Percentiles rank a stretch among this genome's conserved stretches.
phyloP scores from a whole-genome alignment of 2,113 vertebrate species.

The human (Homo sapiens) region DNA sequence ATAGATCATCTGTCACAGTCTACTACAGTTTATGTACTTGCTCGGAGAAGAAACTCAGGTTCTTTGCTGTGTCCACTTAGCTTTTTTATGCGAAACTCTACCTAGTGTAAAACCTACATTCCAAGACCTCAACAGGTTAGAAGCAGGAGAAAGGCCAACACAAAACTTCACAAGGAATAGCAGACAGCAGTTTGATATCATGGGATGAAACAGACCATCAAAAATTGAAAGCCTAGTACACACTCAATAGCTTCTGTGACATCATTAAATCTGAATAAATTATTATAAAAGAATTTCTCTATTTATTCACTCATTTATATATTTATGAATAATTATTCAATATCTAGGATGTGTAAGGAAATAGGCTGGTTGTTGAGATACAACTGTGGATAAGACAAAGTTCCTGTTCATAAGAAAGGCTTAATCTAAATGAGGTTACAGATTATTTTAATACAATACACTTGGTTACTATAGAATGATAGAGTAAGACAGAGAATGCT shows the following conservation, averaged over 20 bases:
- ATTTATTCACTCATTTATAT: too few species aligned
- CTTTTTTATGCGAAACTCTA: background rate
- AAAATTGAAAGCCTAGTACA: background rate
- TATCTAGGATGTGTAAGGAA: background rate
- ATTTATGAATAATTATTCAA: background rate
- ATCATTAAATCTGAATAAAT: background rate
- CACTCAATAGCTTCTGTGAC: background rate
- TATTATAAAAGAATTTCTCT: too few species aligned
- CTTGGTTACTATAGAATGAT: background rate
- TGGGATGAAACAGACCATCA: background rate
- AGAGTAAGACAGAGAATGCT: background rate
- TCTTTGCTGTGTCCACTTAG: background rate
- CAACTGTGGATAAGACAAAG: background rate
- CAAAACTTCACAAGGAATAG: background rate
- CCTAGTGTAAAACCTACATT: background rate
- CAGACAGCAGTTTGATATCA: background rate
- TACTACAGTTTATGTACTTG: background rate
- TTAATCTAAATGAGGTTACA: background rate
- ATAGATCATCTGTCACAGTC: background rate
- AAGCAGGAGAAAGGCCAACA: background rate
- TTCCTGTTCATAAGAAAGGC: background rate
- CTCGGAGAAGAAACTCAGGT: background rate
- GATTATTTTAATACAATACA: background rate
- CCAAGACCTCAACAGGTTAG: background rate
- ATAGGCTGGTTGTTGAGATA: background rate